Conservation (phyloP, 2,797 vertebrate species). For the Lemur catta region DNA sequence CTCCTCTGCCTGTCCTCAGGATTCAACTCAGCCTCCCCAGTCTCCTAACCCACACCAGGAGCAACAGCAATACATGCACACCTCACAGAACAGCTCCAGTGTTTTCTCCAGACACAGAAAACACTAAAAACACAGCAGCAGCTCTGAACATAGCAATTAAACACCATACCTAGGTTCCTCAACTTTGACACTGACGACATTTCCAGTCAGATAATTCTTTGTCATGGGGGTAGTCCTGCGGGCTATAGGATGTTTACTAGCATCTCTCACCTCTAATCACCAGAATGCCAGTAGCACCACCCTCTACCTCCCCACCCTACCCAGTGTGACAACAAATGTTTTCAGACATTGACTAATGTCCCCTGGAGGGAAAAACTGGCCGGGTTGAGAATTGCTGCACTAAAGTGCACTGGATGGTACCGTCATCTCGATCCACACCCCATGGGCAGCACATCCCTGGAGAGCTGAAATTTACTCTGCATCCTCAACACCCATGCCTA, state of each 20-base stretch:
- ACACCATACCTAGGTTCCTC: background rate
- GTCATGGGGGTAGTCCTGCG: background rate
- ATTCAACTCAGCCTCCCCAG: background rate
- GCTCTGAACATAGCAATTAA: background rate
- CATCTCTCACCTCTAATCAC: background rate
- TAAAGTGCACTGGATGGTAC: rapidly evolving
- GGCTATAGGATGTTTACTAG: background rate
- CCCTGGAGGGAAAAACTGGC: background rate
- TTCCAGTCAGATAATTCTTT: background rate
- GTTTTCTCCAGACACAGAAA: background rate
- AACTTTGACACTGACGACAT: no score
- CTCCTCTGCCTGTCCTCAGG: background rate
- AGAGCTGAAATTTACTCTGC: background rate
- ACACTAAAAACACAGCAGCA: rapidly evolving
- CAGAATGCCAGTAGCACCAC: background rate
- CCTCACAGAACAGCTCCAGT: background rate
- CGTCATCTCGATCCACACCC: background rate
- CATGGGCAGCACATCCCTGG: background rate
- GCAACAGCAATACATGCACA: rapidly evolving
- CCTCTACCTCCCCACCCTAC: background rate
- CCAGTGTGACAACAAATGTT: background rate
- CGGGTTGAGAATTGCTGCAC: background rate
- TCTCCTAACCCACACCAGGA: background rate
- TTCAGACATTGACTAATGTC: background rate
- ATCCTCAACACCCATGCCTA: background rate